Percentiles rank a stretch among this genome's conserved stretches.
Evolutionary conservation across 2,113 vertebrate genomes (phyloP).

Genomic region (Oncorhynchus keta): DNA sequence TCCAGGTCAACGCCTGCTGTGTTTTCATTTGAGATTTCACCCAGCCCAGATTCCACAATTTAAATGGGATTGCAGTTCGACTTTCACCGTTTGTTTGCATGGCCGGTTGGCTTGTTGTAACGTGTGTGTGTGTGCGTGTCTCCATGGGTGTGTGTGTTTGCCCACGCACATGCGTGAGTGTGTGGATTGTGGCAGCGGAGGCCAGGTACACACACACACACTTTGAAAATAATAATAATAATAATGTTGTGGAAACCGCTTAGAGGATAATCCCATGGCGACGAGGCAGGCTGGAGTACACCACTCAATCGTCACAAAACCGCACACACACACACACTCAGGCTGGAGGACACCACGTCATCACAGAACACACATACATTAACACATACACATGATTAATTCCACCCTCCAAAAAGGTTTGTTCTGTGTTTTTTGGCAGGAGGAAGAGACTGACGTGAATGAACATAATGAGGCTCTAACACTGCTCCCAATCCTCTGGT

Average conservation of each 20-base stretch:
- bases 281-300: conserved; percentile 39
- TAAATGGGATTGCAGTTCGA: conserved; percentile 21
- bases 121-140: not conserved
- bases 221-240: conserved; percentile 29
- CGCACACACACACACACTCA: not conserved
- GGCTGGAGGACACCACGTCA: conserved; percentile 57
- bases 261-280: conserved; percentile 69
- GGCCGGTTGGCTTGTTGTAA: not conserved
- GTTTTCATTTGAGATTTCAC: conserved; percentile 49
- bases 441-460: conserved; percentile 42
- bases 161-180: too few species aligned
- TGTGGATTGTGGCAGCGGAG: too few species aligned
- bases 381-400: conserved; percentile 48
- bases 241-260: conserved; percentile 71
- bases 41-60: conserved; percentile 36
- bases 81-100: not conserved
- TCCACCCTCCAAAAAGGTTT: conserved; percentile 64
- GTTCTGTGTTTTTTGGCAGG: conserved; percentile 23
- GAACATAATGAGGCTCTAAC: conserved; percentile 3
- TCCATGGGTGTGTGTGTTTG: too few species aligned
- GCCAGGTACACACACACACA: conserved; percentile 11
- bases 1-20: conserved; percentile 48
- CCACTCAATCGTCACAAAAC: conserved; percentile 65
- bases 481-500: conserved; percentile 31
- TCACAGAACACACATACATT: conserved; percentile 44